Evolutionary conservation across 2,113 vertebrate species (phyloP), one percentile per base, ranked within the genome.

Genomic region (Egretta garzetta): DNA sequence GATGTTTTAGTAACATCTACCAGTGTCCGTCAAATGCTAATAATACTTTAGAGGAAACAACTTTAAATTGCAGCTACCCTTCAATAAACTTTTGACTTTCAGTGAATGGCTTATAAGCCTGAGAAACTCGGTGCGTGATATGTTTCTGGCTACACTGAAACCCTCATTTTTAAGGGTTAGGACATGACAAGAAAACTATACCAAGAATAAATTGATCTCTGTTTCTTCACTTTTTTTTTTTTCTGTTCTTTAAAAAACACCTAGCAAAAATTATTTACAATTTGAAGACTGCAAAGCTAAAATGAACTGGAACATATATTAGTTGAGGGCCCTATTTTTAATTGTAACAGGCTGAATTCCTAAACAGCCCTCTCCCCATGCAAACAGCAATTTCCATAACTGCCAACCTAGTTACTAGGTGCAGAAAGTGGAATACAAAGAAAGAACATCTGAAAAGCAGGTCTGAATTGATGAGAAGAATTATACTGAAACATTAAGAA

Each of bases 71-170:
- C 83, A 86, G 53, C 75, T 94, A 35, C 58, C 67, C 85, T 93
- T 93, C 76, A 88, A 72, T 68, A 88, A 88, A 62, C 53, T 80
- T 94, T 90, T 82, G 68, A 93, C 90, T 95, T 89, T 82, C 87
- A 86, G 58, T 66, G 47, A 95, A 90, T 43, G 21, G 35, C 39
- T 81, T 95, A 71, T 63, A 91, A 95, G 47, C 33, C 37, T 88
- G 37, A 86, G 53, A 76, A 91, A 55, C 55, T 47, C 64, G 14
- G 13, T 37, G 10, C 5, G 2, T 90, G 84, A 80, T 71, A 72
- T 26, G 45, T 72, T 58, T 87, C 62, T 80, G 86, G 58, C 33
- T 58, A 66, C 39, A 70, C 7, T 28, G 41, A 95, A 94, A 80
- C 45, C 20, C 53, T 91, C 22, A 93, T 90, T 96, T 96, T 87